Evolutionary conservation across 2,888 invertebrate species (phyloP).

Genomic region (Neoscelio sp.): DNA sequence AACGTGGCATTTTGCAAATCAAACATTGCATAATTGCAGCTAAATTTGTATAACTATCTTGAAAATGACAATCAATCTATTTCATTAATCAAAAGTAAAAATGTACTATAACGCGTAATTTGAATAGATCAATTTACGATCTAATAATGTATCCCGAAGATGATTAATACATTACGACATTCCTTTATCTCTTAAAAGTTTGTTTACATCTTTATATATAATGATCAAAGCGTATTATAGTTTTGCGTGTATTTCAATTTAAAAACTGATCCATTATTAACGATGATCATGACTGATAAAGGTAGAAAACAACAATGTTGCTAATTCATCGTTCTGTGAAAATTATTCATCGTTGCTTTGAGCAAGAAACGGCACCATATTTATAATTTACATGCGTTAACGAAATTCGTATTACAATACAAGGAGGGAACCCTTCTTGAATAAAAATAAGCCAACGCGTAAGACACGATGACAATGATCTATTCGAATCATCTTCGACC

Average conservation of each 20-base stretch:
- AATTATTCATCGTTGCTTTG: conserved; percentile 13
- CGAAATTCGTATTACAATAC: conserved; percentile 29
- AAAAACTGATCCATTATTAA: conserved; percentile 18
- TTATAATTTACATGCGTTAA: conserved; percentile 18
- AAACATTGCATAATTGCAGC: conserved; percentile 26
- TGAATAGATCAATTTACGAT: neutral
- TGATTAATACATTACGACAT: neutral
- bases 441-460: conserved; percentile 30
- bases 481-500: conserved; percentile 16
- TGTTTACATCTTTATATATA: neutral
- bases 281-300: conserved; percentile 9
- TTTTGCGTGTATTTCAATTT: neutral
- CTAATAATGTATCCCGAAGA: conserved; percentile 6
- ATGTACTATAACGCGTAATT: neutral
- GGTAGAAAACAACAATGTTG: neutral
- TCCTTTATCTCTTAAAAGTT: neutral
- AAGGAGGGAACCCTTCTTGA: conserved; percentile 12
- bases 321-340: neutral
- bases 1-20: conserved; percentile 39
- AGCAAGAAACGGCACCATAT: conserved; percentile 1
- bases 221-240: too few relatives aligned
- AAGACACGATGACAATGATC: conserved; percentile 27
- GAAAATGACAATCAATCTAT: neutral
- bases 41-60: conserved; percentile 12
- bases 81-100: neutral